Conservation (phyloP, 2,113 vertebrate species). For the Festucalex cinctus region DNA sequence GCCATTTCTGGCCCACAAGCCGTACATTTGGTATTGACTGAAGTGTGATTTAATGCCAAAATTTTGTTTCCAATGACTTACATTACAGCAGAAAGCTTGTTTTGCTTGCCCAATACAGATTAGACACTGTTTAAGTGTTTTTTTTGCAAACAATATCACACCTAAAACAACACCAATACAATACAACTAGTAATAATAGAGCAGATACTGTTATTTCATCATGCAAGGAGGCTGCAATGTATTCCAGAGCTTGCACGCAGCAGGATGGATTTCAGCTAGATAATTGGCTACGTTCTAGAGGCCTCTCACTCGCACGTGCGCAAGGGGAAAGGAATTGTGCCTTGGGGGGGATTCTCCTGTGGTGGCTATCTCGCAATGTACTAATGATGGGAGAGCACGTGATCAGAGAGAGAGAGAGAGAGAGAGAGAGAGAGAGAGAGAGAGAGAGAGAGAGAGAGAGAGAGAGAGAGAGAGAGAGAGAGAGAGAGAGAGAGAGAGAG, state of each 20-base stretch:
- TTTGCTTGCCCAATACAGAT: neutral
- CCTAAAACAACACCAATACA: neutral
- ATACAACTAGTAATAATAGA: neutral
- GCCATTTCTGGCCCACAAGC: too few species aligned
- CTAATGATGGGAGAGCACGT: conserved; percentile 66
- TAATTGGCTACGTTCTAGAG: conserved; percentile 63
- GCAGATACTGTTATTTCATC: neutral
- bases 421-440: neutral
- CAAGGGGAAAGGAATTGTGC: conserved; percentile 52
- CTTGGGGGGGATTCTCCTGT: conserved; percentile 57
- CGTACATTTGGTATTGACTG: too few species aligned
- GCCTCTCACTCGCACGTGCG: conserved; percentile 27
- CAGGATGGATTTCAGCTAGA: conserved; percentile 58
- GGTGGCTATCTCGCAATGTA: conserved; percentile 58
- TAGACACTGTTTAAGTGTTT: neutral
- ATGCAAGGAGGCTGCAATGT: neutral
- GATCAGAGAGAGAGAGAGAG: conserved; percentile 1
- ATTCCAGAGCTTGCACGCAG: conserved; percentile 17
- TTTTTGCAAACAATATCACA: neutral
- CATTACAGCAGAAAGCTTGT: neutral
- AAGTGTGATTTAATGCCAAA: too few species aligned
- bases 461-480: neutral
- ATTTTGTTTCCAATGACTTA: too few species aligned
- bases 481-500: neutral
- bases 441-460: neutral